phyloP scores from a whole-genome alignment of 1,140 invertebrate species.

The Chymomyza costata region DNA sequence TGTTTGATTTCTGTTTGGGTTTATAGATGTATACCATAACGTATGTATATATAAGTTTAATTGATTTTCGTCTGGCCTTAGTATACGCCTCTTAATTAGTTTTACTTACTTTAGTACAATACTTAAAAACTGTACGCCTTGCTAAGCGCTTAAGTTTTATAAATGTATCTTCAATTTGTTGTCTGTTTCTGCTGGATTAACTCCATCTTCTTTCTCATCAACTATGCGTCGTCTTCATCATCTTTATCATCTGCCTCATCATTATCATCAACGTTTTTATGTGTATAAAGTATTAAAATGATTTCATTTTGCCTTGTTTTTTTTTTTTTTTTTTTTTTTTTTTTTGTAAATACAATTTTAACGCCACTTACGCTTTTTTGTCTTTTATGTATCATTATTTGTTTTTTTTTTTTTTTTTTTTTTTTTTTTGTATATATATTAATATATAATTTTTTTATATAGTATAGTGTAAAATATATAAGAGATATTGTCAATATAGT shows the following conservation, averaged over 20 bases:
- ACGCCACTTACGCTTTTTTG: slow-evolving; percentile 23
- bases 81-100: slow-evolving; percentile 40
- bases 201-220: neutral
- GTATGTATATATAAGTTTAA: slow-evolving; percentile 32
- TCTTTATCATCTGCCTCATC: neutral
- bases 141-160: slow-evolving; percentile 45
- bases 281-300: slow-evolving; percentile 74
- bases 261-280: slow-evolving; percentile 48
- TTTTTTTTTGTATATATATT: slow-evolving; percentile 64
- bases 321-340: slow-evolving; percentile 27
- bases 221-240: neutral
- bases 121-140: slow-evolving; percentile 66
- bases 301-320: slow-evolving; percentile 51
- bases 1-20: slow-evolving; percentile 1
- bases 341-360: slow-evolving; percentile 68
- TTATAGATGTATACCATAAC: slow-evolving; percentile 9
- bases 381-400: slow-evolving; percentile 28
- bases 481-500: slow-evolving; percentile 75
- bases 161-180: slow-evolving; percentile 64
- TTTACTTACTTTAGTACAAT: slow-evolving; percentile 67
- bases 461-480: slow-evolving; percentile 75
- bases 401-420: slow-evolving; percentile 37
- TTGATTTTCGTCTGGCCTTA: slow-evolving; percentile 33
- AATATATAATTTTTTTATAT: slow-evolving; percentile 67
- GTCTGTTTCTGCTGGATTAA: too few species aligned